Evolutionary conservation across 2,797 vertebrate species (phyloP), one percentile per base, ranked within the genome.

Genomic region (Alexandromys oeconomus): DNA sequence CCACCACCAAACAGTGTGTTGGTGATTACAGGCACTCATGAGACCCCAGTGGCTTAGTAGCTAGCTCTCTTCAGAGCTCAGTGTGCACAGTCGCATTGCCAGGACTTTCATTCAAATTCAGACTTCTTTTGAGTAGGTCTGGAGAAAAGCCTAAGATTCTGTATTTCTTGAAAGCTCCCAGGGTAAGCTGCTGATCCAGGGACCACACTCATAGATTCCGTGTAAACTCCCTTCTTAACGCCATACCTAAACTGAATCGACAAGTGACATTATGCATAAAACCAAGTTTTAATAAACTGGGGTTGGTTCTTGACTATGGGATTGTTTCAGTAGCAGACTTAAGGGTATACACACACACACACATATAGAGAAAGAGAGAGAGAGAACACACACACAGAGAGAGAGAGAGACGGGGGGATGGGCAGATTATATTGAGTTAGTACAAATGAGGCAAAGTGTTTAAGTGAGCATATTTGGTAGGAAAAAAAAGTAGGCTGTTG

Each of bases 61-160:
- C 25, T 0, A 46, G 7, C 54, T 29, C n/a, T 84, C 79, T 48
- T 25, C 27, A n/a, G 73, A 61, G 23, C 17, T 43, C n/a, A 69
- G 0, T 14, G 23, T n/a, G 13, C 11, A 14, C 3, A 34, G 11
- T 51, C 15, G 37, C 12, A 79, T 10, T 25, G 34, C 8, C 29
- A 80, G 59, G 21, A 25, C 9, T 82, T 37, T 91, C 65, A 29
- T 51, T 74, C 54, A 77, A 92, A 93, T 80, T 92, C 77, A 59
- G 23, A 31, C 37, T 77, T 93, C 48, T 46, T 29, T 40, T 76
- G 65, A 46, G 2, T 54, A 46, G 51, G 2, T 67, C 61, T 63
- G 9, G 3, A 1, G 0, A 25, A 43, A 46, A 40, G 29, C 8
- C 57, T 65, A 17, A 89, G 8, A 69, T 46, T 40, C 15, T 65